Evolutionary conservation across 2,797 vertebrate species (phyloP).

Genomic region (Heteromormyrus szaboi): DNA sequence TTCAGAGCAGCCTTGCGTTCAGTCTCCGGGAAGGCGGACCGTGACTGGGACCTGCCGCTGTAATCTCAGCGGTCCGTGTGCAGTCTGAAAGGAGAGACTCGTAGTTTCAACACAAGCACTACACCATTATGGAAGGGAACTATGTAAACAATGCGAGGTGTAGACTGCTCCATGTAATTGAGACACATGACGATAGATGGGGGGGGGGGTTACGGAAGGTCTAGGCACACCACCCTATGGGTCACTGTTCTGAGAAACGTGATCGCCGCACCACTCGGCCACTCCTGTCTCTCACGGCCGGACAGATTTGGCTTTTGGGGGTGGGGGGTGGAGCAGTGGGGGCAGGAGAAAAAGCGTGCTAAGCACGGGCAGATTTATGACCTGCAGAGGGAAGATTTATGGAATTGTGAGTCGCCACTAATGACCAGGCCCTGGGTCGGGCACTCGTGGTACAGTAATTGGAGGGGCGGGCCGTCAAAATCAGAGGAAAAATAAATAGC

Average conservation of each 20-base stretch:
- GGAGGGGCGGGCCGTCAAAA: neutral
- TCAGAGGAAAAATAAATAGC: constrained; percentile 27
- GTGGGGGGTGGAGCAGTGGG: neutral
- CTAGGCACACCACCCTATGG: neutral
- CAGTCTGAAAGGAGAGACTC: neutral
- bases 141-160: neutral
- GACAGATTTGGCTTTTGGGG: neutral
- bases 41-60: neutral
- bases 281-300: neutral
- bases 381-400: constrained; percentile 28
- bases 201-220: neutral
- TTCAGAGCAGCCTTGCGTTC: neutral
- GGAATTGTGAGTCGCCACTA: constrained; percentile 20
- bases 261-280: neutral
- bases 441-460: neutral
- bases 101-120: neutral
- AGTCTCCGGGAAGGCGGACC: neutral
- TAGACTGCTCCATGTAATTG: neutral
- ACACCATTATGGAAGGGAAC: neutral
- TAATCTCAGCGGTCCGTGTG: neutral
- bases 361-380: constrained; percentile 33
- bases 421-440: constrained; percentile 23
- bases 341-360: neutral
- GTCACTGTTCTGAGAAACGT: neutral
- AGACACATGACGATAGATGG: neutral